A percentile compares a stretch with the other conserved stretches of the same genome.
Evolutionary conservation across 2,888 invertebrate genomes (phyloP).

Genomic region (Aromia moschata): DNA sequence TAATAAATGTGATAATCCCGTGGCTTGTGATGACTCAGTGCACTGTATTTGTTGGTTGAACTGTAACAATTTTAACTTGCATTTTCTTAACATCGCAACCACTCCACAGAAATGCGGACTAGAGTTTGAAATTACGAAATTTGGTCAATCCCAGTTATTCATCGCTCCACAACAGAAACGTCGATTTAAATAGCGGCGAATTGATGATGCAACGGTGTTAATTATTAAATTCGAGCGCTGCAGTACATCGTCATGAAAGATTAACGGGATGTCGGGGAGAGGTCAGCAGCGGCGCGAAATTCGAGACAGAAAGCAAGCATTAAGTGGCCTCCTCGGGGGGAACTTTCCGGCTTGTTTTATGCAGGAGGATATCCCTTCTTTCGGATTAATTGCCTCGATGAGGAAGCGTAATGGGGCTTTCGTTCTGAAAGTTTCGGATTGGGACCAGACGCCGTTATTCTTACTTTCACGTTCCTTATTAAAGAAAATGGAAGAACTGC

Average conservation of each 20-base stretch:
- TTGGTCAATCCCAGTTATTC: too few relatives aligned
- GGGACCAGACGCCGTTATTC: neutral
- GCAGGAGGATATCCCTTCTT: neutral
- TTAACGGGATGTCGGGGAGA: neutral
- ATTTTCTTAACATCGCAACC: too few relatives aligned
- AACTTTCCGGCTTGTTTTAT: neutral
- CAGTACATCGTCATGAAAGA: neutral
- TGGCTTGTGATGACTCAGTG: too few relatives aligned
- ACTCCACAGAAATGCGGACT: too few relatives aligned
- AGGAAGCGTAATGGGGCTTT: neutral
- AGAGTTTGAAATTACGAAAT: too few relatives aligned
- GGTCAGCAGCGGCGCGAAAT: conserved; percentile 9
- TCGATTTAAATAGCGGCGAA: neutral
- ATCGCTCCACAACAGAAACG: too few relatives aligned
- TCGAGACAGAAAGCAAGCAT: conserved; percentile 1
- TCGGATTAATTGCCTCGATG: conserved; percentile 3
- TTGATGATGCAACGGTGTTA: neutral
- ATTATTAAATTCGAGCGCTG: conserved; percentile 2
- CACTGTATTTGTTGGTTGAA: too few relatives aligned
- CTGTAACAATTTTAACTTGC: too few relatives aligned
- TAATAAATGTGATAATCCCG: too few relatives aligned
- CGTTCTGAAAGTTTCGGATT: neutral
- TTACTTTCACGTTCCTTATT: too few relatives aligned
- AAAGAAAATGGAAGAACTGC: too few relatives aligned
- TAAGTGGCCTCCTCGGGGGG: conserved; percentile 1